Evolutionary conservation across 2,113 vertebrate genomes (phyloP), one percentile per base, ranked within the genome.

Genomic region (Conger conger): DNA sequence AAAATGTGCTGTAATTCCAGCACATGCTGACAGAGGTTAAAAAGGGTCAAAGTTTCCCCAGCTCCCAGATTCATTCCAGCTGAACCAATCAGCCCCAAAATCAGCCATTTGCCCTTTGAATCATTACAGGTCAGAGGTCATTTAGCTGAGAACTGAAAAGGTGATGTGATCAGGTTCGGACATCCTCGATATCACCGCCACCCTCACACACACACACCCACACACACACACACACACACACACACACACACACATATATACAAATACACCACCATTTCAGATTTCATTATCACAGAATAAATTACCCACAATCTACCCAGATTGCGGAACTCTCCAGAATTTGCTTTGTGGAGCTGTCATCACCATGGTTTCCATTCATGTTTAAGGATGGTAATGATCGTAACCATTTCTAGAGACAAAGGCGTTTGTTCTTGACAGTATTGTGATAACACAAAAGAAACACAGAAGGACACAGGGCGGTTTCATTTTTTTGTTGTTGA

Each of bases 101-200:
- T 82, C 82, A 87, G 84, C 80, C 23, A 78, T 81, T 60, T 83
- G 76, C n/a, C 87, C 60, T 33, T 23, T 76, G 87, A 88, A 87
- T 87, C 83, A 87, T 88, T 86, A 87, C 36, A 82, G 83, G 85
- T 63, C 84, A 86, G 83, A 80, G 84, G 86, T 90, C 89, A 83
- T 82, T 83, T 85, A 87, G 76, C 63, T 7, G 38, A 78, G 18
- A 20, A 45, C 45, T 3, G 17, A 79, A 35, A 80, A 85, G 81
- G 83, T 45, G 83, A 86, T 79, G 53, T 16, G 84, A 81, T 84
- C 57, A 79, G 68, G 84, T 42, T 73, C 37, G 79, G 84, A 89
- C 84, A 80, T 85, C 37, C 86, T 86, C 42, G 82, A 80, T 85
- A 23, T 33, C 40, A 42, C 37, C 13, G 9, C 20, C 6, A n/a